phyloP scores from a whole-genome alignment of 2,113 vertebrate genomes.

The Arvicanthis niloticus region DNA sequence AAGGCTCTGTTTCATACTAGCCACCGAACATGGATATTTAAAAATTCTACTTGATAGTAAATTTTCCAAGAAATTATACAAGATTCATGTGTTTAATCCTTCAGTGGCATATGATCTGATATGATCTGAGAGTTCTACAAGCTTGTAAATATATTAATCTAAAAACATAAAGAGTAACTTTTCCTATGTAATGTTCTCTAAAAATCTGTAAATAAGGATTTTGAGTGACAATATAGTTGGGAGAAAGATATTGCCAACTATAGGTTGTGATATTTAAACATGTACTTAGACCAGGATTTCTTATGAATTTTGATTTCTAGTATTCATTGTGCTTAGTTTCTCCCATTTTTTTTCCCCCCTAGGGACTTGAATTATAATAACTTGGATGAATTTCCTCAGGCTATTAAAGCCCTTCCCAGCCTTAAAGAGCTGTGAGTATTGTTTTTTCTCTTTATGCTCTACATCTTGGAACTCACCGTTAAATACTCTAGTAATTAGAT shows the following conservation, averaged over 20 bases:
- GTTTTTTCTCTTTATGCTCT: slow-evolving; percentile 19
- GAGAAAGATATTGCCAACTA: slow-evolving; percentile 25
- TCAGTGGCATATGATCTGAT: not conserved
- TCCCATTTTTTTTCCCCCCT: slow-evolving; percentile 55
- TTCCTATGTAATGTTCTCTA: slow-evolving; percentile 3
- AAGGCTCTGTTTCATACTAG: not conserved
- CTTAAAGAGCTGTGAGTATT: slow-evolving; percentile 98
- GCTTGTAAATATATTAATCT: slow-evolving; percentile 8
- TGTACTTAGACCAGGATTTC: not conserved
- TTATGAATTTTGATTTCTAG: slow-evolving; percentile 24
- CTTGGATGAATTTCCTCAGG: slow-evolving; percentile 95
- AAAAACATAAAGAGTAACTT: slow-evolving; percentile 2
- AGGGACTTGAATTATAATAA: slow-evolving; percentile 99
- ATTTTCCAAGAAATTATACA: slow-evolving; percentile 16
- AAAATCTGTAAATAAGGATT: not conserved
- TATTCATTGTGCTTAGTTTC: not conserved
- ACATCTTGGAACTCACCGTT: not conserved
- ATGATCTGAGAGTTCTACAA: slow-evolving; percentile 20
- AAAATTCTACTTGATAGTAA: not conserved
- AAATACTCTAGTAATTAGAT: not conserved
- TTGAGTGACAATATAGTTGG: not conserved
- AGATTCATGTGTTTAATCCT: slow-evolving; percentile 1
- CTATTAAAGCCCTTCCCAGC: slow-evolving; percentile 94
- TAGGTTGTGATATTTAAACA: not conserved
- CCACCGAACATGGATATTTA: not conserved